Evolutionary conservation across 2,113 vertebrate species (phyloP), one percentile per base, ranked within the genome.

Genomic region (Scomber scombrus): DNA sequence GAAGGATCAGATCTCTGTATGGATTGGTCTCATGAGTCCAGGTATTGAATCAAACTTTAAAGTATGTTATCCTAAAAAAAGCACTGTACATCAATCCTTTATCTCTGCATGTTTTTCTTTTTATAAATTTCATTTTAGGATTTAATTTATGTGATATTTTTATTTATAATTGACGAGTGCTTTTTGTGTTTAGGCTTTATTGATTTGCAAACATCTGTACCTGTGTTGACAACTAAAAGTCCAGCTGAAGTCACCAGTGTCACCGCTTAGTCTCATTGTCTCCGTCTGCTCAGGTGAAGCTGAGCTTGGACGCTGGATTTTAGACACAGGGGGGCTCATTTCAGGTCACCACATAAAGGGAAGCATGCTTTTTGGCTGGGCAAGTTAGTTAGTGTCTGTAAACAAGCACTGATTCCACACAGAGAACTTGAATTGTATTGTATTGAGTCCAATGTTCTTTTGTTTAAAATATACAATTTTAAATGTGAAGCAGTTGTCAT

Each of bases 401-500:
- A 49, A 47, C 21, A 13, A 61, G 43, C 61, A 54, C 69, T 88
- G 94, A 96, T 96, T 96, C 93, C 93, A 93, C 95, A 96, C 94
- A 92, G 12, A 69, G 31, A 67, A 23, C 62, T 52, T 40, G 16
- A 78, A 29, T 21, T 68, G 29, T 91, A 94, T 95, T 96, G 34
- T 71, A 31, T 26, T 29, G 29, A 75, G 29, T 82, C 49, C 8
- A 9, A 15, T 23, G 46, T 43, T 83, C 29, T 60, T 89, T 58
- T 66, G 58, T 85, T 88, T 15, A 93, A 88, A 71, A 63, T 51
- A 13, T 15, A 23, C 90, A 74, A 80, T 93, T 95, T 96, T 95
- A 96, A 96, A 96, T 96, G 95, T 94, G 91, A 77, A 93, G 89
- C 56, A 34, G 57, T 10, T 95, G 95, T 95, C 88, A 94, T 94